These are phyloP conservation scores for Melipona bicolor DNA, from an alignment of 2,888 invertebrate species.

Conservation along the genomic window DNA sequence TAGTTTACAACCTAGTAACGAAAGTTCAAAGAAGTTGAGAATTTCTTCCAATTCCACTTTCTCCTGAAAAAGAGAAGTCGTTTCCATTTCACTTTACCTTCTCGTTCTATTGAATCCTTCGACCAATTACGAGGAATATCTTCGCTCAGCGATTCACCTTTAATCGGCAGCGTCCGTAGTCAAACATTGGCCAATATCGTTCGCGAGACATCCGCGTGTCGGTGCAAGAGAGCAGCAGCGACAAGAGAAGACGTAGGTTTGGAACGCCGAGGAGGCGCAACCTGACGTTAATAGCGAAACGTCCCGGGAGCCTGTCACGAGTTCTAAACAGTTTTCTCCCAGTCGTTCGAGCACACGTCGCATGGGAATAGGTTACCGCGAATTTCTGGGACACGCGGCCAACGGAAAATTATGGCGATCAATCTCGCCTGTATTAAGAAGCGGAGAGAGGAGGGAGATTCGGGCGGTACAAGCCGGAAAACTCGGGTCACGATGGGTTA, in stretches of 20 bases:
- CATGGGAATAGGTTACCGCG: constrained; percentile 12
- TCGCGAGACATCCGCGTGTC: not conserved
- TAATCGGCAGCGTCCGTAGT: not conserved
- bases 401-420: constrained; percentile 51
- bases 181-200: not conserved
- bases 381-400: constrained; percentile 16
- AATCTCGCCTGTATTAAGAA: constrained; percentile 44
- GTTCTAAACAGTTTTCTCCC: constrained; percentile 24
- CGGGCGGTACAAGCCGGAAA: constrained; percentile 26
- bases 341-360: not conserved
- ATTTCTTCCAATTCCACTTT: no score
- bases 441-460: not conserved
- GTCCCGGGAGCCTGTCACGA: not conserved
- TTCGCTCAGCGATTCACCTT: not conserved
- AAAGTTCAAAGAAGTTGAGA: no score
- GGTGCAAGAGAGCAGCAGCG: not conserved
- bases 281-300: not conserved
- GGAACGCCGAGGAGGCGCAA: constrained; percentile 21
- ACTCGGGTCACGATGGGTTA: constrained; percentile 54
- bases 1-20: no score
- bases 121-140: not conserved
- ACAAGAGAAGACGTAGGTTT: constrained; percentile 14
- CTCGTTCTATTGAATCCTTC: no score
- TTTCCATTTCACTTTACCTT: no score
- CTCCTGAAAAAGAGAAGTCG: no score